Evolutionary conservation across 1,140 invertebrate genomes (phyloP), one percentile per base, ranked within the genome.

Genomic region (Fopius arisanus): DNA sequence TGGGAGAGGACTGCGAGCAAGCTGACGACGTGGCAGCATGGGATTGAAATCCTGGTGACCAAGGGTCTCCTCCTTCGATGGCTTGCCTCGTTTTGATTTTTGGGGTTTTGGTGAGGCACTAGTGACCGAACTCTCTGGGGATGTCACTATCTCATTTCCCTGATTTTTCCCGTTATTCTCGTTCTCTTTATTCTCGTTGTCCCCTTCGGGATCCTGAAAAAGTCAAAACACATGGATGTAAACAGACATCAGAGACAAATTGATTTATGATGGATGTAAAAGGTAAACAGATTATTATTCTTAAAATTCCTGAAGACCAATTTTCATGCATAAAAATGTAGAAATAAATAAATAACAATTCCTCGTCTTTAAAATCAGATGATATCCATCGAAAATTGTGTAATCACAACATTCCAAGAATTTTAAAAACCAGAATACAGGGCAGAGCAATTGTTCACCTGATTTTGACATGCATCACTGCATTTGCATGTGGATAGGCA

Each of bases 21-120:
- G 54, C 59, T 82, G 77, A 37, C 37, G 70, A 65, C 68, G 78
- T 0, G 83, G 81, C 54, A 78, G 73, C 81, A 84, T 83, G 19
- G 82, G 83, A 70, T 84, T 70, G 26, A 77, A 77, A n/a, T 19
- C 70, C 9, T 51, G 10, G 33, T 62, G 37, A 12, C 71, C 26
- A 51, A n/a, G n/a, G n/a, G n/a, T n/a, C n/a, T n/a, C n/a, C n/a
- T 59, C 54, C 19, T 51, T 51, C 14, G n/a, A 12, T 19, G 14
- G 29, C 23, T 40, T 67, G 21, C 3, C 33, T 41, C 19, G 19
- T 26, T 41, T 67, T 21, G 28, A 31, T 21, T 19, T 23, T 7
- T 10, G 9, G 7, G 12, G 7, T 1, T 37, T 12, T 37, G 33
- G 33, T 7, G 33, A 37, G 33, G 33, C 3, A 7, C 12, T 12